Evolutionary conservation across 2,888 invertebrate species (phyloP).

Genomic region (Dasysyrphus tricinctus): DNA sequence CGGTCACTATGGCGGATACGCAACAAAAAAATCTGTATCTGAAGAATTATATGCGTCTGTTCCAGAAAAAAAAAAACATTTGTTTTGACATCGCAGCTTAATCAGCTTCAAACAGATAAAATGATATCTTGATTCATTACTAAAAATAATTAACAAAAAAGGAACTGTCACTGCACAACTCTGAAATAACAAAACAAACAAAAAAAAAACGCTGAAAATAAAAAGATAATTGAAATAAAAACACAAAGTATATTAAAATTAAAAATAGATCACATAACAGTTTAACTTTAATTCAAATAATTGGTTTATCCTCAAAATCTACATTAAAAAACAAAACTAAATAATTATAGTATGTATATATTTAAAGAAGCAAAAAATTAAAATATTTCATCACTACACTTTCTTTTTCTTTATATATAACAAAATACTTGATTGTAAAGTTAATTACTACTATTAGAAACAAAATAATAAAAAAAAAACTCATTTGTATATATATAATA

Average conservation of each 20-base stretch:
- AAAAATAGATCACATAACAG: conserved; percentile 76
- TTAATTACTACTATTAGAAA: conserved; percentile 55
- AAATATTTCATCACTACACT: conserved; percentile 64
- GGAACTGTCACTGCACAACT: not conserved
- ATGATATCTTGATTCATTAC: not conserved
- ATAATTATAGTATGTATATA: conserved; percentile 7
- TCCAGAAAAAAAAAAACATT: not conserved
- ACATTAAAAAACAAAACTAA: conserved; percentile 63
- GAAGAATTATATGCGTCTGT: not conserved
- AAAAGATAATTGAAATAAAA: conserved; percentile 48
- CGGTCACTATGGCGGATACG: not conserved
- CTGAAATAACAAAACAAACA: not conserved
- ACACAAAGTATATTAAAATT: conserved; percentile 63
- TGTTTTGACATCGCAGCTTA: not conserved
- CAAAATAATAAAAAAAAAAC: conserved; percentile 49
- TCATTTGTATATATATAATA: conserved; percentile 36
- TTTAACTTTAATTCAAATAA: conserved; percentile 73
- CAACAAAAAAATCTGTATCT: not conserved
- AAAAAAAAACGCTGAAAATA: conserved; percentile 57
- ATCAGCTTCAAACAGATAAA: not conserved
- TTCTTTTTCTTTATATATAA: conserved; percentile 42
- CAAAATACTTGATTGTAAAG: conserved; percentile 74
- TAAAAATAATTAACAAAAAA: not conserved
- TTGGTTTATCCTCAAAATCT: conserved; percentile 45
- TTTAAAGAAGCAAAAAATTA: conserved; percentile 25